Conservation (phyloP, 1,140 invertebrate genomes). For the Triops cancriformis region DNA sequence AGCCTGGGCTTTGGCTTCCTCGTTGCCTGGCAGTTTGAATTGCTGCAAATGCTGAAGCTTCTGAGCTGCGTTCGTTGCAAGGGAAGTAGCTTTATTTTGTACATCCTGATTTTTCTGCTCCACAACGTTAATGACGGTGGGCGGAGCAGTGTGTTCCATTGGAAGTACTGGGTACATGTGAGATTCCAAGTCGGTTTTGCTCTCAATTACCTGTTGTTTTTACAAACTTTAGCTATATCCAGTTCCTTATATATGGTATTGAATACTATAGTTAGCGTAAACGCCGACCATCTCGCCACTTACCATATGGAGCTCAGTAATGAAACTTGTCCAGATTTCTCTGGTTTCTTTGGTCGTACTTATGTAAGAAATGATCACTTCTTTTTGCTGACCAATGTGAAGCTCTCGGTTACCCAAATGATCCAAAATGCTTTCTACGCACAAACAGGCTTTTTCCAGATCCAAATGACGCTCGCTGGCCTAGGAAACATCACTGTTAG, state of each 20-base stretch:
- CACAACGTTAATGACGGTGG: background rate
- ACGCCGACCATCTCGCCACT: background rate
- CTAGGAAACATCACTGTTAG: conserved; percentile 41
- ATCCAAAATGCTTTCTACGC: conserved; percentile 60
- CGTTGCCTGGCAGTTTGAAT: conserved; percentile 15
- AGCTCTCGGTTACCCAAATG: conserved; percentile 58
- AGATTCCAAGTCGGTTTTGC: background rate
- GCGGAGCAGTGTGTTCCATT: background rate
- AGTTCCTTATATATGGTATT: too few relatives aligned
- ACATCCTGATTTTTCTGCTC: background rate
- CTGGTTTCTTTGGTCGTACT: conserved; percentile 18
- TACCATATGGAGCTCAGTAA: conserved; percentile 19
- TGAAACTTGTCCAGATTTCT: conserved; percentile 17
- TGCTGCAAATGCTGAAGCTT: background rate
- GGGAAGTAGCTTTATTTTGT: background rate
- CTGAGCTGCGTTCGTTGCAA: background rate
- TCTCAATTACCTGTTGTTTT: background rate
- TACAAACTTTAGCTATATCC: background rate
- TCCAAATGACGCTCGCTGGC: conserved; percentile 65
- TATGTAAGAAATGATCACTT: conserved; percentile 18
- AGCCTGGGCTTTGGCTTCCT: conserved; percentile 21
- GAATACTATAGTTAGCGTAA: too few relatives aligned
- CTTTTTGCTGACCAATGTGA: conserved; percentile 48
- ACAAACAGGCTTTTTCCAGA: conserved; percentile 54
- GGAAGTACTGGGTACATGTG: conserved; percentile 17